These are phyloP conservation scores for Aldrovandia affinis DNA, from an alignment of 2,797 vertebrate genomes.

Conservation along the genomic window DNA sequence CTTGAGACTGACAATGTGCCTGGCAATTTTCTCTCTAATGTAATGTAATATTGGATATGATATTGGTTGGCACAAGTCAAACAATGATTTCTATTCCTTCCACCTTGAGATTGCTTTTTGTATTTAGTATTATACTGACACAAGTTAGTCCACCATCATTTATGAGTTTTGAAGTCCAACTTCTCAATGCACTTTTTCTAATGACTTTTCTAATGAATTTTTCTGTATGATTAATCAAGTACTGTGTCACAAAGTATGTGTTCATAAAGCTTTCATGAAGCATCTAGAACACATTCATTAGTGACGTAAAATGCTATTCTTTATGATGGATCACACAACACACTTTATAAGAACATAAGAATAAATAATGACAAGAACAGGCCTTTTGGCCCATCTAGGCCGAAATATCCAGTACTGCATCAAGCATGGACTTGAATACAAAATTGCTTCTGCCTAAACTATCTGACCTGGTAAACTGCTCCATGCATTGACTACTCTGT, in stretches of 20 bases:
- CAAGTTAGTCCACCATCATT: not conserved
- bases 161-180: not conserved
- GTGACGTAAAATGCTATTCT: no score
- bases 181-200: not conserved
- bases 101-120: not conserved
- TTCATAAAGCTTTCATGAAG: no score
- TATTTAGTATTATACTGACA: not conserved
- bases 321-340: no score
- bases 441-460: no score
- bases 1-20: not conserved
- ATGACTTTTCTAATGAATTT: not conserved
- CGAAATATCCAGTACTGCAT: no score
- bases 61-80: not conserved
- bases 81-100: not conserved
- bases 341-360: no score
- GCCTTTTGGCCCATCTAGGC: no score
- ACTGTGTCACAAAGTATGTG: not conserved
- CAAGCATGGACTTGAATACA: no score
- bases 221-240: not conserved
- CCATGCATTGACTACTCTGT: no score
- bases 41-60: not conserved
- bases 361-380: no score
- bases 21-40: not conserved
- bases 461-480: no score
- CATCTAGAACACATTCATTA: no score